Evolutionary conservation across 2,888 invertebrate genomes (phyloP), one percentile per base, ranked within the genome.

Genomic region (Nomada flava): DNA sequence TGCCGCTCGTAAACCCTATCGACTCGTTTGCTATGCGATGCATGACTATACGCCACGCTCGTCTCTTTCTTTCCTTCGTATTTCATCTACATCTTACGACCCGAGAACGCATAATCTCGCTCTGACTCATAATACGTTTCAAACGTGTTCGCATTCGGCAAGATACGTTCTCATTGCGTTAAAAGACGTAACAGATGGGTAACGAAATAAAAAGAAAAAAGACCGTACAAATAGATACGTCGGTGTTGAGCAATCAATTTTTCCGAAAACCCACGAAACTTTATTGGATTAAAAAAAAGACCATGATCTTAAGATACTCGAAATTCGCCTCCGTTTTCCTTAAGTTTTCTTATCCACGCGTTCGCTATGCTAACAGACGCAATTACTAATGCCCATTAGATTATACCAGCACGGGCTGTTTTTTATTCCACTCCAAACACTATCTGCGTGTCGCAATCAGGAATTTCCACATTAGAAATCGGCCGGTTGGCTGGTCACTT

Each of bases 1-100:
- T 72, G 65, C 36, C 36, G 36, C 68, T 73, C 73, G 77, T 77
- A 77, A 81, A 73, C 57, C 44, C 76, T 63, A 65, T 63, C 75
- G 60, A 52, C 47, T 71, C 64, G 26, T 69, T 81, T 71, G 62
- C 76, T 47, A 72, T 64, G 77, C 79, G 57, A 65, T 80, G 47
- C 76, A 52, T 42, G 76, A 50, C 44, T 72, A 15, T 47, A 10
- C 47, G 15, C 42, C 44, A 26, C 53, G 13, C 60, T 65, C 62
- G 57, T 71, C 65, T 20, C 20, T 23, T 52, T 50, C 74, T 26
- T 52, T 71, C 53, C 53, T 57, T 44, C 36, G 44, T 53, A 53
- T 78, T 68, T 74, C 76, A 65, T 82, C 73, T 47, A 2, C 47
- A 47, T 62, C 52, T 63, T 59, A 23, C 3, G 55, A 42, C 50